Evolutionary conservation across 1,140 invertebrate species (phyloP), one percentile per base, ranked within the genome.

Genomic region (Solen grandis): DNA sequence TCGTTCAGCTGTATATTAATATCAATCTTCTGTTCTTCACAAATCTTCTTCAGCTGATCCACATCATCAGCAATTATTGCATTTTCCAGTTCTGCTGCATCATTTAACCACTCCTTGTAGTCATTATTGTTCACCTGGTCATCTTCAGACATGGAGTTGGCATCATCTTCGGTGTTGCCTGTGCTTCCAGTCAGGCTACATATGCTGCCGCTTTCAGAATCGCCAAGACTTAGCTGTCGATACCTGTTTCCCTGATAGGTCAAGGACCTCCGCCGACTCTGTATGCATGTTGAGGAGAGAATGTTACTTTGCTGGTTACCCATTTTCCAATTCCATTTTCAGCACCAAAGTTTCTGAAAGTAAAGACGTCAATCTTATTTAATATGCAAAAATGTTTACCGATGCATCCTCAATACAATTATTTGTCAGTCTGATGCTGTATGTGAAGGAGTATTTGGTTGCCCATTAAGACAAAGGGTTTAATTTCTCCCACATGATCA

Each of bases 1-100:
- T 84, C 70, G 62, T 87, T 88, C 33, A 88, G 63, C 16, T 83
- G 69, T 31, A 85, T 60, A 35, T 87, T 88, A 16, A 87, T 54
- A 72, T 87, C 77, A 36, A 80, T 73, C 25, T 65, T 70, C 31
- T 72, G 50, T 25, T 80, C 68, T 25, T 62, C 55, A 65, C 68
- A 72, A 19, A 80, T n/a, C 38, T 80, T 50, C 41, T 65, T 60
- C 10, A 80, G 66, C 29, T 50, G 31, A 19, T 80, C 77, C 29
- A 22, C 46, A 25, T 80, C 68, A 54, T 80, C 77, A 52, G 68
- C 52, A 25, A 80, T n/a, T n/a, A 80, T 80, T 2, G 50, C 77
- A 38, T 72, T 73, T 41, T 80, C 77, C n/a, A 80, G 25, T 46
- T 80, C 69, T 22, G 35, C 57, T 14, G 77, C 33, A 22, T 65